Conservation (phyloP, 1,140 invertebrate genomes). For the Dendrolimus kikuchii region DNA sequence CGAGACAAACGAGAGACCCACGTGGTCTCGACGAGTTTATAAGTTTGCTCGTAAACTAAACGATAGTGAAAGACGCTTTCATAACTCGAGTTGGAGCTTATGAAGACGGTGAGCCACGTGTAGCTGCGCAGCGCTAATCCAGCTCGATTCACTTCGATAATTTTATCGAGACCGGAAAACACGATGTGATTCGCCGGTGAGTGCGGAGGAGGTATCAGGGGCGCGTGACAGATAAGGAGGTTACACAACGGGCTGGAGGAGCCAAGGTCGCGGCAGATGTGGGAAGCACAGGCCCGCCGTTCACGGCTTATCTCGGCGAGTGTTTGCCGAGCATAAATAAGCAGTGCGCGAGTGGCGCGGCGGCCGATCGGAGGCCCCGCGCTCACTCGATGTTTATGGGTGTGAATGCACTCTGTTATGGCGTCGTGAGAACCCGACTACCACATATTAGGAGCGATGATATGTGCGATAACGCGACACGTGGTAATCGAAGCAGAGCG, state of each 20-base stretch:
- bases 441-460: constrained; percentile 35
- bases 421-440: constrained; percentile 51
- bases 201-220: constrained; percentile 29
- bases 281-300: constrained; percentile 60
- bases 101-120: constrained; percentile 21
- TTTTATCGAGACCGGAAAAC: constrained; percentile 60
- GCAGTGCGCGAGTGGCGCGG: constrained; percentile 27
- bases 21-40: constrained; percentile 20
- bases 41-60: constrained; percentile 23
- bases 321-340: constrained; percentile 60
- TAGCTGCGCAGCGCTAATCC: constrained; percentile 10
- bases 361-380: constrained; percentile 18
- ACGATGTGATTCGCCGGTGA: constrained; percentile 50
- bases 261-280: constrained; percentile 67
- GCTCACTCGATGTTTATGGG: constrained; percentile 37
- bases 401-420: constrained; percentile 50
- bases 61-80: constrained; percentile 41
- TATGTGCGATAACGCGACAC: constrained; percentile 39
- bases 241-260: constrained; percentile 54
- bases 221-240: constrained; percentile 62
- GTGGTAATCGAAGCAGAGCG: constrained; percentile 26
- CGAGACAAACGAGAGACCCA: constrained; percentile 15
- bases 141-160: not conserved
- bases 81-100: constrained; percentile 16
- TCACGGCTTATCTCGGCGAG: constrained; percentile 53